Evolutionary conservation across 1,140 invertebrate genomes (phyloP).

Genomic region (Acyrthosiphon pisum): DNA sequence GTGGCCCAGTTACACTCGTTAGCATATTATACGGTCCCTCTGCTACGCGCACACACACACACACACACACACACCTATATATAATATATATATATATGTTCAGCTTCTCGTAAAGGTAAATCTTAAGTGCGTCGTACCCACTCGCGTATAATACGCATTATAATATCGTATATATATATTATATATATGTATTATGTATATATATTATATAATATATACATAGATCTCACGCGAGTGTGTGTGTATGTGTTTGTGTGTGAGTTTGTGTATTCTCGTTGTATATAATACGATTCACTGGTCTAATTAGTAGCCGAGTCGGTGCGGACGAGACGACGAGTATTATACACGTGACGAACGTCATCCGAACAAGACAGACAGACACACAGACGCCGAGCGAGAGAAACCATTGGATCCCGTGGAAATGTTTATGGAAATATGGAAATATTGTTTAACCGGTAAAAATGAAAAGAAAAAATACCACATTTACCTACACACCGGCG

Average conservation of each 20-base stretch:
- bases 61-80: background rate
- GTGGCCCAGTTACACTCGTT: constrained; percentile 17
- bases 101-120: background rate
- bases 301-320: background rate
- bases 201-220: no score
- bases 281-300: background rate
- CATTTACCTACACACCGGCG: background rate
- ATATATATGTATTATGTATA: no score
- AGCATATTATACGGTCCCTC: constrained; percentile 5
- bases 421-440: constrained; percentile 9
- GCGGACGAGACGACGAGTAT: background rate
- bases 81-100: background rate
- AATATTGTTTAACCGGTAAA: background rate
- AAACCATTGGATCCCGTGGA: background rate
- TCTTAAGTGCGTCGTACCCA: constrained; percentile 6
- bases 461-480: background rate
- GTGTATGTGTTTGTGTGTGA: background rate
- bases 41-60: background rate
- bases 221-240: background rate
- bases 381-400: background rate
- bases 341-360: background rate
- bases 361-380: background rate
- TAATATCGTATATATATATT: background rate
- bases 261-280: background rate
- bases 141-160: background rate